Conservation (phyloP, 2,888 invertebrate species). For the Pogonocherus hispidulus region DNA sequence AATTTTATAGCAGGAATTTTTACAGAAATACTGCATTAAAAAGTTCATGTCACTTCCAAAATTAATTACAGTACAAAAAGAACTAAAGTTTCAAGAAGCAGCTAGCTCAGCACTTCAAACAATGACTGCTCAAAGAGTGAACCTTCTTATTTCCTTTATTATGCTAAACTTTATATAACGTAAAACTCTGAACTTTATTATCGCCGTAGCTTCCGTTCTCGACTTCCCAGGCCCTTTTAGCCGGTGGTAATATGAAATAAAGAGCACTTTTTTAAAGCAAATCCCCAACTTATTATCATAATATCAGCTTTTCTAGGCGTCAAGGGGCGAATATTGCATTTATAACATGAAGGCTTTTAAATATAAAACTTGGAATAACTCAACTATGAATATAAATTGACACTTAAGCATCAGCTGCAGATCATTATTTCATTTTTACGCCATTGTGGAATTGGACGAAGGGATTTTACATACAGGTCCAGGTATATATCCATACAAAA, state of each 20-base stretch:
- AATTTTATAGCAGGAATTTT: no score
- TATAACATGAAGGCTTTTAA: conserved; percentile 48
- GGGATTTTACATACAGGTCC: not conserved
- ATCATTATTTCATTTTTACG: conserved; percentile 8
- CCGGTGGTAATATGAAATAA: conserved; percentile 33
- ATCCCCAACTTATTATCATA: conserved; percentile 54
- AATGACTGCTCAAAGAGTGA: not conserved
- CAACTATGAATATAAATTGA: conserved; percentile 44
- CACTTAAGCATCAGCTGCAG: conserved; percentile 19
- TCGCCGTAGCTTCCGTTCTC: conserved; percentile 43
- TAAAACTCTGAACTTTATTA: conserved; percentile 50
- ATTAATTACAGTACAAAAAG: no score
- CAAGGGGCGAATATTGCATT: conserved; percentile 51
- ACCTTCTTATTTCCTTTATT: conserved; percentile 20
- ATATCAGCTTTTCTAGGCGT: conserved; percentile 49
- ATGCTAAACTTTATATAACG: conserved; percentile 40
- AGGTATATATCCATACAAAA: no score
- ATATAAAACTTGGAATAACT: conserved; percentile 38
- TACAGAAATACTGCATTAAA: no score
- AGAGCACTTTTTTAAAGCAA: conserved; percentile 47
- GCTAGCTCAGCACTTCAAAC: not conserved
- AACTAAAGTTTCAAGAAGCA: not conserved
- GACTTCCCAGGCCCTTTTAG: conserved; percentile 32
- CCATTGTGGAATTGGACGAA: not conserved
- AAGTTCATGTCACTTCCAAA: not conserved